These are phyloP conservation scores for Aphelocoma californica DNA, from an alignment of 2,797 vertebrate genomes.

Conservation along the genomic window DNA sequence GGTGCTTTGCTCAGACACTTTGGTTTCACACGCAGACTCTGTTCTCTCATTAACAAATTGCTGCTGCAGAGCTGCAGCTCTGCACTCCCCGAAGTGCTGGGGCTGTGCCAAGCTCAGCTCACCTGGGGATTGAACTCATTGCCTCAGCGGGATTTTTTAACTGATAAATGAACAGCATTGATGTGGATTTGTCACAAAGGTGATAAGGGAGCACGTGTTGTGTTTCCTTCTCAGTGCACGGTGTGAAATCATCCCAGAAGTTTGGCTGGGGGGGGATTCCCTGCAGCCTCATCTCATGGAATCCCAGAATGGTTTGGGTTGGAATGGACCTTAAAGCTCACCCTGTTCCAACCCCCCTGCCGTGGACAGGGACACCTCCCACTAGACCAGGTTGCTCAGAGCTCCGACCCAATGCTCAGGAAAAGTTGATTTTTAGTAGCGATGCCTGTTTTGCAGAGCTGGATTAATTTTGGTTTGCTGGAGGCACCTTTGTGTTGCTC, in stretches of 20 bases:
- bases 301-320: background rate
- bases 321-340: background rate
- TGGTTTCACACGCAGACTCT: fast-evolving
- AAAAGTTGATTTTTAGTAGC: fast-evolving
- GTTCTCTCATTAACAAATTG: background rate
- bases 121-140: background rate
- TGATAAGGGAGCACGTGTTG: fast-evolving
- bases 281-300: background rate
- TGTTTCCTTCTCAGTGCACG: background rate
- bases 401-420: background rate
- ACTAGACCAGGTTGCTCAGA: background rate
- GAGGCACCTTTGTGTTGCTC: background rate
- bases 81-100: background rate
- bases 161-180: background rate
- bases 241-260: background rate
- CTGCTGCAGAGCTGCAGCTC: background rate
- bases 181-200: background rate
- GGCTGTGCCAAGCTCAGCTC: background rate
- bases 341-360: background rate
- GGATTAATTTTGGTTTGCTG: background rate
- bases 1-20: fast-evolving
- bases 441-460: background rate
- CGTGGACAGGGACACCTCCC: background rate
- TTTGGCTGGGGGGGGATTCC: background rate
- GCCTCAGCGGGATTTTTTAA: background rate